Evolutionary conservation across 2,888 invertebrate species (phyloP), one percentile per base, ranked within the genome.

Genomic region (Imbricaverruca yamaguchii): DNA sequence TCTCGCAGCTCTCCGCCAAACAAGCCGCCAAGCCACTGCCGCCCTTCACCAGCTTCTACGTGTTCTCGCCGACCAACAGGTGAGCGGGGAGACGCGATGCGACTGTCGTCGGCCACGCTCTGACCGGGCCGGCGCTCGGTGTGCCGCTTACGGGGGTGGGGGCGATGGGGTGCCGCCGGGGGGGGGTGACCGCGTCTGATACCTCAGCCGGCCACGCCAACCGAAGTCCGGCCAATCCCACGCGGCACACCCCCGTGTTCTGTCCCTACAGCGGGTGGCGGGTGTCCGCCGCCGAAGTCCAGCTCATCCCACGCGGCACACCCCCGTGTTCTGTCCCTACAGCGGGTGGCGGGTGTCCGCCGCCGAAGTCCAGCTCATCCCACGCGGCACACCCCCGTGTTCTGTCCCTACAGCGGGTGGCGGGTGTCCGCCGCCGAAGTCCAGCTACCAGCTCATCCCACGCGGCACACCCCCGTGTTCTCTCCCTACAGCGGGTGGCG

Each of bases 61-160:
- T 97, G 89, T 95, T 97, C 91, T 92, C 94, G 87, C 91, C 92
- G 89, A 93, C 91, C 86, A 97, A 97, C 93, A 95, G 93, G 94
- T 96, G 93, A 91, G 91, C 90, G 81, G 83, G 83, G 83, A 82
- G 18, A 55, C n/a, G 55, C 79, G 57, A 0, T 21, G n/a, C 7
- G 63, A 63, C n/a, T 21, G 39, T 39, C 63, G 63, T 63, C n/a
- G 7, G 25, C 21, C 23, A 12, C 12, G 59, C 15, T 13, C 65
- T 65, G 65, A 65, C 65, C 15, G 21, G 15, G 15, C 39, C 55
- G 53, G 13, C 2, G 23, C 18, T 55, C 10, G 18, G 11, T 74
- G 56, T 39, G n/a, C 23, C 9, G 79, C 57, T 57, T 74, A 11
- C 74, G 12, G 79, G 57, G 13, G 57, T 3, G 79, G 57, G 13